These are phyloP conservation scores for Columba livia DNA, from an alignment of 2,113 vertebrate species.

Conservation along the genomic window DNA sequence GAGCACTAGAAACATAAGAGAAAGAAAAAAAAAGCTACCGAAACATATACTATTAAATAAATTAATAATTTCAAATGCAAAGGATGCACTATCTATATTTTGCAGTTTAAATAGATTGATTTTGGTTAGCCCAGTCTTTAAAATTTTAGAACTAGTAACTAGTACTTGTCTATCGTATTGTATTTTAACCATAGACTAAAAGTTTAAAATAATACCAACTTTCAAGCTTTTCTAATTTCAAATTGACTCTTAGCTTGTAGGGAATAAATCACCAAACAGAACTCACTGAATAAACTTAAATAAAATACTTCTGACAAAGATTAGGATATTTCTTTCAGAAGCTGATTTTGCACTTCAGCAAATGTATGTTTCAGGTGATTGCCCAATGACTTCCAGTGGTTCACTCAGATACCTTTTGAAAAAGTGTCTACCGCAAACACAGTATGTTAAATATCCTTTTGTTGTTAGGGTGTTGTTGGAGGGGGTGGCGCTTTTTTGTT, in stretches of 20 bases:
- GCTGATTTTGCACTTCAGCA: not conserved
- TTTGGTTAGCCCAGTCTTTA: not conserved
- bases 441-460: not conserved
- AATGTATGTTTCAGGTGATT: not conserved
- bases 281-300: not conserved
- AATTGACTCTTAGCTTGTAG: not conserved
- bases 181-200: not conserved
- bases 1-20: not conserved
- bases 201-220: not conserved
- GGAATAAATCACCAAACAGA: not conserved
- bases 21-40: not conserved
- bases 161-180: not conserved
- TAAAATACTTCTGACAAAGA: not conserved
- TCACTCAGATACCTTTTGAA: not conserved
- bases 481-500: not conserved
- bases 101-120: not conserved
- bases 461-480: not conserved
- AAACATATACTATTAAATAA: not conserved
- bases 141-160: not conserved
- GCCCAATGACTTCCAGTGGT: not conserved
- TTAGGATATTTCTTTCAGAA: not conserved
- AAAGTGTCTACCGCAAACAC: not conserved
- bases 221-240: not conserved
- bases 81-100: not conserved
- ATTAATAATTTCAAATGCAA: not conserved